Percentiles rank a stretch among this genome's conserved stretches.
phyloP scores from a whole-genome alignment of 1,140 invertebrate genomes.

The Contarinia nasturtii region DNA sequence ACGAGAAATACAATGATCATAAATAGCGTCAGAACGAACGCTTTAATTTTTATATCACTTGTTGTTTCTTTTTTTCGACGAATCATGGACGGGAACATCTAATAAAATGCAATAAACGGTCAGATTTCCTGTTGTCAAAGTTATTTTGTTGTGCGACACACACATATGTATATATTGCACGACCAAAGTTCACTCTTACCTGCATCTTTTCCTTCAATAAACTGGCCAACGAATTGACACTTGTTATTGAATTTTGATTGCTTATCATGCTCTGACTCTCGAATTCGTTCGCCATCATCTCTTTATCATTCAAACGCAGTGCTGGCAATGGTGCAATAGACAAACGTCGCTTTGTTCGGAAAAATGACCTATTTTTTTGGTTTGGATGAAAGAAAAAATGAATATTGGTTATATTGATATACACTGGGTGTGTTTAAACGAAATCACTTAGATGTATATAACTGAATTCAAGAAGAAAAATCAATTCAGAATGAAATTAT shows the following conservation, averaged over 20 bases:
- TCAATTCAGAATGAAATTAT: no score
- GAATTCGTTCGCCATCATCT: slow-evolving; percentile 20
- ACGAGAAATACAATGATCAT: slow-evolving; percentile 61
- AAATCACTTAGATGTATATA: no score
- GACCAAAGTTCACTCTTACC: slow-evolving; percentile 25
- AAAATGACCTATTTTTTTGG: slow-evolving; percentile 13
- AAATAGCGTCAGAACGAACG: slow-evolving; percentile 62
- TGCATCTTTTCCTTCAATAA: slow-evolving; percentile 63
- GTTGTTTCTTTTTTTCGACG: slow-evolving; percentile 39
- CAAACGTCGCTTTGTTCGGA: slow-evolving; percentile 17
- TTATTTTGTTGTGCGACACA: neutral
- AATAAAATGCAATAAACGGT: slow-evolving; percentile 3
- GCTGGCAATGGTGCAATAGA: slow-evolving; percentile 21
- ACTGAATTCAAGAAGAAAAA: no score
- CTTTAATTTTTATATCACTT: slow-evolving; percentile 50
- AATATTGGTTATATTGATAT: no score
- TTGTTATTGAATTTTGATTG: slow-evolving; percentile 44
- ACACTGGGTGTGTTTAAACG: no score
- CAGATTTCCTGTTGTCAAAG: neutral
- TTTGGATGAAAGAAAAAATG: no score
- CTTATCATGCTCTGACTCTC: slow-evolving; percentile 21
- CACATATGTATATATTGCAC: neutral
- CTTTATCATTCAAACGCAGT: slow-evolving; percentile 19
- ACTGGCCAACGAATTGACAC: slow-evolving; percentile 63
- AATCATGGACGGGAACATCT: slow-evolving; percentile 32